These are phyloP conservation scores for Dynastes hyllus DNA, from an alignment of 2,888 invertebrate genomes.

Conservation along the genomic window DNA sequence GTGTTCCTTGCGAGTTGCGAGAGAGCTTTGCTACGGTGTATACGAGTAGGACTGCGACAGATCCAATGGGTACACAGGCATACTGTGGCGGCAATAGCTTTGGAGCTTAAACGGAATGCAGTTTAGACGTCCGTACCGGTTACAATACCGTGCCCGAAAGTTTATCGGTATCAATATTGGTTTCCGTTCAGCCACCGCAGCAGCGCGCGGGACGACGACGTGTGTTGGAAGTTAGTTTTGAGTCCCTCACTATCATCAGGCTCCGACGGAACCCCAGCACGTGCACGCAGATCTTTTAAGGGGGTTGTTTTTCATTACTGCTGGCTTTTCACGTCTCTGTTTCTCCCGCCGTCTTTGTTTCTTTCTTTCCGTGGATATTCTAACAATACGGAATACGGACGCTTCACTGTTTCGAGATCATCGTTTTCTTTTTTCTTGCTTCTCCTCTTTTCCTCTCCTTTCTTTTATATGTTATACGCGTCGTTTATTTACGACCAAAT, in stretches of 20 bases:
- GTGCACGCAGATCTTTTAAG: constrained; percentile 60
- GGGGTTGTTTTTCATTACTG: constrained; percentile 48
- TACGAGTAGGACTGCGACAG: constrained; percentile 58
- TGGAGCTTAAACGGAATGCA: constrained; percentile 63
- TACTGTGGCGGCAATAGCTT: constrained; percentile 59
- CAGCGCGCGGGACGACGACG: constrained; percentile 58
- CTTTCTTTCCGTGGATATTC: constrained; percentile 19
- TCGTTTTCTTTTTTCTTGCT: constrained; percentile 2
- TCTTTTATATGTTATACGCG: neutral
- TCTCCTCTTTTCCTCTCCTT: neutral
- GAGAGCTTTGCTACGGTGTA: constrained; percentile 57
- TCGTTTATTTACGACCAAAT: constrained; percentile 1
- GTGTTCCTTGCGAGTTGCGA: constrained; percentile 54
- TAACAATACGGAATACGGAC: constrained; percentile 14
- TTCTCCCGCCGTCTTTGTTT: neutral
- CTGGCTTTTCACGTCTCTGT: constrained; percentile 44
- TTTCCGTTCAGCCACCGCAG: constrained; percentile 56
- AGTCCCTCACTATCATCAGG: constrained; percentile 53
- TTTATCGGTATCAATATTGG: constrained; percentile 62
- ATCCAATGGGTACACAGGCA: constrained; percentile 49
- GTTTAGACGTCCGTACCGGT: constrained; percentile 58
- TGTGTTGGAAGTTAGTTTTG: constrained; percentile 65
- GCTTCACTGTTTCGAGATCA: constrained; percentile 28
- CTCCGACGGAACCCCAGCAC: constrained; percentile 57
- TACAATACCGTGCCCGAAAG: constrained; percentile 55